A percentile compares a stretch with the other conserved stretches of the same genome.
These are phyloP conservation scores for Pseudococcus jackbeardsleyi DNA, from an alignment of 2,888 invertebrate species.

Conservation along the genomic window DNA sequence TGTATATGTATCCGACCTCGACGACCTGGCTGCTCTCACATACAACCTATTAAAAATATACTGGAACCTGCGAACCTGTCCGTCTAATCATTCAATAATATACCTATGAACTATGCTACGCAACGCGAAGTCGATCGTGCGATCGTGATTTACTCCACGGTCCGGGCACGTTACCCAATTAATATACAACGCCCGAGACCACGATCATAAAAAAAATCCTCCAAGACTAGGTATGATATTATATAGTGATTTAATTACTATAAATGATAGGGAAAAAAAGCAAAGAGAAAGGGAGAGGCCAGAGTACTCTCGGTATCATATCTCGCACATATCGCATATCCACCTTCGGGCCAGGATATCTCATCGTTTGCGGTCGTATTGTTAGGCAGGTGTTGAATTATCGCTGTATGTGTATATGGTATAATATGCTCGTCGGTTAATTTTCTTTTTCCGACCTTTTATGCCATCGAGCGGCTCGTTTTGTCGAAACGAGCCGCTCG, in stretches of 20 bases:
- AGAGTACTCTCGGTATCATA: background rate
- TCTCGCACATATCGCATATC: background rate
- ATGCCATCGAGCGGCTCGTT: conserved; percentile 24
- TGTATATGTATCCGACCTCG: background rate
- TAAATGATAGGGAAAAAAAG: background rate
- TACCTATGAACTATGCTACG: background rate
- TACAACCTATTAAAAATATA: background rate
- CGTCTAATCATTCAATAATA: background rate
- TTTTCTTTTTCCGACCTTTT: conserved; percentile 58
- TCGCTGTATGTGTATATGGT: background rate
- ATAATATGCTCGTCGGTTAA: conserved; percentile 29
- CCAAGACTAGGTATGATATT: background rate
- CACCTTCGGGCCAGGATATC: conserved; percentile 28
- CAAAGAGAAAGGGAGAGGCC: background rate
- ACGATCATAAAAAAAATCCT: background rate
- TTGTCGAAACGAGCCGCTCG: conserved; percentile 44
- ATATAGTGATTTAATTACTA: conserved; percentile 5
- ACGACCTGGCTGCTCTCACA: background rate
- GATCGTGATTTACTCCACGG: background rate
- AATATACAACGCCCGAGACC: background rate
- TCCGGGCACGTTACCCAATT: background rate
- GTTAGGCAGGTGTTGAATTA: conserved; percentile 61
- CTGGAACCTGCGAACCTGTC: background rate
- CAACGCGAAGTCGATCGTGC: background rate
- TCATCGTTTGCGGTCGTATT: conserved; percentile 44